Base-by-base conservation (phyloP, 2,113 vertebrate species). In the Sula dactylatra region DNA sequence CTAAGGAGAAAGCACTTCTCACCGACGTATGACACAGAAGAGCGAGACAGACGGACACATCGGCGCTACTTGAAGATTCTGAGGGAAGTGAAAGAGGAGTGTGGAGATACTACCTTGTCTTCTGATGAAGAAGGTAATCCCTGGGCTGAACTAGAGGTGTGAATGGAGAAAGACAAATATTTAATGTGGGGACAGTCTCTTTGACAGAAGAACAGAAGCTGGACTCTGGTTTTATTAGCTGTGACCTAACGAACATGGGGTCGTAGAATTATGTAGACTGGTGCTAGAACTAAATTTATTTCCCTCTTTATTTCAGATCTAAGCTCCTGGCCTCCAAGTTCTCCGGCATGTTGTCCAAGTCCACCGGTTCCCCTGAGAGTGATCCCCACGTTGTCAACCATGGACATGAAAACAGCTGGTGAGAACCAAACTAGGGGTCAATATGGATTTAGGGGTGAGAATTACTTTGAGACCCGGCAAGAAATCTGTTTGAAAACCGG, bases 341-440 rank as follows among this genome's bases (percentile, higher is more conserved):
- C 96, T 98, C 99, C 83, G 96, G 98, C 70, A 84, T 98, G 82
- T 97, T 99, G 97, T 97, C 93, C 99, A 16, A 99, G 98, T 67
- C 97, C 98, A 47, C 98, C 98, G 4, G 95, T 99, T 86, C 98
- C 99, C n/a, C 98, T 99, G 87, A 98, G 98, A 97, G 98, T 99
- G 87, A 97, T 99, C 72, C 99, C 99, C 65, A 99, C 99, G 0
- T 98, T 99, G 82, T 99, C 98, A 71, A 99, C 99, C 38, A 98
- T 98, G 88, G 99, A 99, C 97, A 99, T 99, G 99, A 99, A 99
- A 97, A 99, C 98, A 19, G 98, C 99, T 92, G 99, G 99, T 99
- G 78, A 98, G 99, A 69, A 49, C 62, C 26, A n/a, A 38, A 22
- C 38, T 16, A 29, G 32, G 24, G 27, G 4, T 64, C 4, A 1